Base-by-base conservation (phyloP, 1,140 invertebrate species). In the Heliconius congener region DNA sequence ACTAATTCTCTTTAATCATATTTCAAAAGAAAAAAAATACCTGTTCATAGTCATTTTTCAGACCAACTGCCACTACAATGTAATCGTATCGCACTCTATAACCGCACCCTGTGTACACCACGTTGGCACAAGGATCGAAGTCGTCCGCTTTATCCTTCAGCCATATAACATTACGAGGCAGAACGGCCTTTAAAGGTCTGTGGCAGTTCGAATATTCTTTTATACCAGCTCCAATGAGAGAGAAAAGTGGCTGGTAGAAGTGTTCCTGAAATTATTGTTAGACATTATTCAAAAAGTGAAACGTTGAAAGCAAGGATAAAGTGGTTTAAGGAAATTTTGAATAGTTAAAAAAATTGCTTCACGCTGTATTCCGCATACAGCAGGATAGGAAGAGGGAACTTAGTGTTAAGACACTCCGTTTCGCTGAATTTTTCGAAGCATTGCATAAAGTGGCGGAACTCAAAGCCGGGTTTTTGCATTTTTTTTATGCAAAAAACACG, bases 181-280 rank as follows among this genome's bases (percentile, higher is more conserved):
- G 90, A 30, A 99, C 96, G 27, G 95, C 87, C 81, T 91, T 93
- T 96, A 97, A 97, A 3, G 94, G 88, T 79, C 95, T 95, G 52
- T 94, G 93, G 16, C 97, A 96, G 1, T 96, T 90, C 2, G 96
- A 90, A 23, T 99, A 86, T 19, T 93, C 95, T 90, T 97, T 97
- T 78, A 99, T 95, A 0, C 98, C 98, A 55, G 96, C 98, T 0
- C 98, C 99, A 73, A 99, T 96, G 42, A 99, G 93, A 0, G 99
- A 99, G 93, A 98, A 99, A 87, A 98, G 94, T 0, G 99, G 98
- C 93, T 99, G 99, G 95, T 99, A 99, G 94, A 99, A 99, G 95
- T 99, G 99, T 23, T 95, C 91, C 97, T 98, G 88, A 27, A 73
- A 66, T 66, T 66, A 66, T 23, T 23, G 8, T 57, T 57, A 0